phyloP scores from a whole-genome alignment of 2,888 invertebrate species.

The Drosophila mettleri region DNA sequence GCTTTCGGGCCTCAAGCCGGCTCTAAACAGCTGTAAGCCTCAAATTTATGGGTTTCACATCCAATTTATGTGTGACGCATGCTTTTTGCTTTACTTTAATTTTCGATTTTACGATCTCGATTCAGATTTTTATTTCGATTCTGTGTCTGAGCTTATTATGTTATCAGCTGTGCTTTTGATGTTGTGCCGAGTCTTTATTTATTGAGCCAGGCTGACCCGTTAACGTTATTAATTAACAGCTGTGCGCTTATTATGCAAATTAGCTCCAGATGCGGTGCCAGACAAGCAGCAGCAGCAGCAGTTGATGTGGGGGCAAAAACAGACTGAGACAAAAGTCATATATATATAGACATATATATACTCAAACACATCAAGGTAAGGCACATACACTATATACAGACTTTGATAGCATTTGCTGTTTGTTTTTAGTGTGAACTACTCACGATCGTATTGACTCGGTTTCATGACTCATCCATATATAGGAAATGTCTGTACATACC shows the following conservation, averaged over 20 bases:
- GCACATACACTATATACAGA: constrained; percentile 18
- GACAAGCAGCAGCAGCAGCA: constrained; percentile 12
- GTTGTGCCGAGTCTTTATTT: constrained; percentile 54
- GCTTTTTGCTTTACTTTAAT: constrained; percentile 13
- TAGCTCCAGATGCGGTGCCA: constrained; percentile 60
- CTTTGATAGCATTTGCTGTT: constrained; percentile 49
- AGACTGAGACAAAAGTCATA: constrained; percentile 14
- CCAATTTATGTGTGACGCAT: constrained; percentile 26
- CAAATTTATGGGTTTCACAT: constrained; percentile 23
- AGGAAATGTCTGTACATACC: constrained; percentile 54
- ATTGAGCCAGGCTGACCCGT: constrained; percentile 64
- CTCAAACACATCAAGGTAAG: constrained; percentile 44
- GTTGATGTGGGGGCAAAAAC: constrained; percentile 39
- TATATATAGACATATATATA: constrained; percentile 34
- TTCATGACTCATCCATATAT: constrained; percentile 33
- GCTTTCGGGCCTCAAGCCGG: background rate
- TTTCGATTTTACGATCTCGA: constrained; percentile 4
- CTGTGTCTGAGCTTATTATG: constrained; percentile 12
- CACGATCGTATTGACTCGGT: constrained; percentile 48
- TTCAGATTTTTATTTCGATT: constrained; percentile 10
- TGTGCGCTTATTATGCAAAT: constrained; percentile 79
- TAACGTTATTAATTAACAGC: constrained; percentile 80
- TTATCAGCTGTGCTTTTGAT: constrained; percentile 58
- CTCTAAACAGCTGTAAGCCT: constrained; percentile 24
- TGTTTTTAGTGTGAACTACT: constrained; percentile 48